Evolutionary conservation across 1,140 invertebrate species (phyloP).

Genomic region (Homarus americanus): DNA sequence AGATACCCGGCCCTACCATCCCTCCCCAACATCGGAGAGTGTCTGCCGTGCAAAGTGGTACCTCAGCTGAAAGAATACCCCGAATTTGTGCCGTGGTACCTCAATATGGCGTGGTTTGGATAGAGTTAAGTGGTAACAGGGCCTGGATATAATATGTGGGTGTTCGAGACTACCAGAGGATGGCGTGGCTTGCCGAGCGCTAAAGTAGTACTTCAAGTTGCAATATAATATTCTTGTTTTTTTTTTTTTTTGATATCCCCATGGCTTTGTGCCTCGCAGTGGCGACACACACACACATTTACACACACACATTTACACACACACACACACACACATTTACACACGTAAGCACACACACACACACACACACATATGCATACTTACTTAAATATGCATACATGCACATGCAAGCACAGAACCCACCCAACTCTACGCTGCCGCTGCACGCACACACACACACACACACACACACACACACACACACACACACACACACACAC

Average conservation of each 20-base stretch:
- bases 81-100: slow-evolving; percentile 40
- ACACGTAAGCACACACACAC: background rate
- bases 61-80: slow-evolving; percentile 43
- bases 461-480: background rate
- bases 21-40: slow-evolving; percentile 23
- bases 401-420: slow-evolving; percentile 2
- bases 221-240: slow-evolving; percentile 43
- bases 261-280: background rate
- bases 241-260: slow-evolving; percentile 23
- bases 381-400: slow-evolving; percentile 25
- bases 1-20: background rate
- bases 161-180: slow-evolving; percentile 28
- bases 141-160: slow-evolving; percentile 30
- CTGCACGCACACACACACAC: background rate
- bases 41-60: slow-evolving; percentile 28
- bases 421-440: too few relatives aligned
- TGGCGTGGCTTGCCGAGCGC: slow-evolving; percentile 20
- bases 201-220: slow-evolving; percentile 28
- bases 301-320: slow-evolving; percentile 20
- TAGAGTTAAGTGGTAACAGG: slow-evolving; percentile 30
- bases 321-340: background rate
- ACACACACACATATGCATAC: background rate
- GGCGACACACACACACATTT: slow-evolving; percentile 23
- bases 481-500: too few relatives aligned
- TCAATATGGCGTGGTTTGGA: slow-evolving; percentile 43